Evolutionary conservation across 2,888 invertebrate genomes (phyloP), one percentile per base, ranked within the genome.

Genomic region (Falcaria lacertinaria): DNA sequence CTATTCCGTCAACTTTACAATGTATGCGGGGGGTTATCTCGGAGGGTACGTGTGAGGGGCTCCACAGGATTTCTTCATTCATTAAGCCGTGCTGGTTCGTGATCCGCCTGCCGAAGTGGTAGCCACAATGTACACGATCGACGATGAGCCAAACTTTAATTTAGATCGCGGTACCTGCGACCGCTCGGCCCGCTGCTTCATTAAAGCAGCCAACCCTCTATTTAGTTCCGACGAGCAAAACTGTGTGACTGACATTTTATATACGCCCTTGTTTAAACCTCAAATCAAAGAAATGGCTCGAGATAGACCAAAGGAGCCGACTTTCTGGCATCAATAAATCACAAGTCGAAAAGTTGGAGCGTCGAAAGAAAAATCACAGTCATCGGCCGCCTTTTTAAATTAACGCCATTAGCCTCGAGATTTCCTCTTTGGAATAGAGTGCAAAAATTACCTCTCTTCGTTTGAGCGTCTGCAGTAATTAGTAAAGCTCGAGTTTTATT

Each of bases 401-500:
- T 88, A 89, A 84, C 88, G 82, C 86, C 85, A 88, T 89, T 88
- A 88, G 80, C 85, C 75, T 79, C 68, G 65, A 87, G 82, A 88
- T 86, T 88, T 82, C 74, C 84, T 82, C 77, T 78, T 80, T 69
- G 71, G 73, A 86, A 85, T 85, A 73, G 83, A 87, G 85, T 86
- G 86, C 83, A 85, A 85, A 83, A 82, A 87, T 88, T 86, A 80
- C 84, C 85, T 84, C 85, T 80, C 83, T 82, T 64, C 81, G 79
- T 83, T 77, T 71, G 80, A 87, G 74, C 71, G 69, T 64, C 69
- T 70, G 75, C 57, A 80, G 89, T 90, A 89, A 90, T 90, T 90
- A 90, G 89, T 90, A 80, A 89, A 86, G 89, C 86, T 89, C 68
- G 81, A 85, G 72, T 89, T 88, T 89, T 88, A 89, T 89, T 90